Conservation (phyloP, 2,113 vertebrate species). For the Probosciger aterrimus region DNA sequence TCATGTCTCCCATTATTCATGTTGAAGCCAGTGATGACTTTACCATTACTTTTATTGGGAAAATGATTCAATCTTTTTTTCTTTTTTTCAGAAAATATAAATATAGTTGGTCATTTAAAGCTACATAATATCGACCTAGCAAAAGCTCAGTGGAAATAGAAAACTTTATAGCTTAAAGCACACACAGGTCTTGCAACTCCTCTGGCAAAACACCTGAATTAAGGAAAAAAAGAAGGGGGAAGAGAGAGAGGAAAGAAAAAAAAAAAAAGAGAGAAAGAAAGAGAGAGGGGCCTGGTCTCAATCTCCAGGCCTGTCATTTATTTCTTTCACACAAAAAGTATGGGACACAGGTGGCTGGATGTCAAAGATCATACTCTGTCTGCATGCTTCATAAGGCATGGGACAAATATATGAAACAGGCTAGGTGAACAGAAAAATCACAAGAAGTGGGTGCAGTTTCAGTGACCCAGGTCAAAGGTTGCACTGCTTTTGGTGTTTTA, state of each 20-base stretch:
- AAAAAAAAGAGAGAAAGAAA: background rate
- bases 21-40: background rate
- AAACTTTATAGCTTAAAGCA: constrained; percentile 11
- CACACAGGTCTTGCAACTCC: constrained; percentile 3
- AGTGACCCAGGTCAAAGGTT: constrained; percentile 70
- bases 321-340: constrained; percentile 75
- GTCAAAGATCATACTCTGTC: constrained; percentile 74
- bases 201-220: constrained; percentile 49
- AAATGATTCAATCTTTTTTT: background rate
- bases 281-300: constrained; percentile 20
- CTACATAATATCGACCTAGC: background rate
- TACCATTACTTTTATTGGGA: background rate
- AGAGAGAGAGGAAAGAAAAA: background rate
- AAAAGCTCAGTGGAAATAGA: background rate
- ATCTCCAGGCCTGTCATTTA: constrained; percentile 69
- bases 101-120: background rate
- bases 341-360: constrained; percentile 74
- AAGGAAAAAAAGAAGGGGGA: background rate
- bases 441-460: constrained; percentile 53
- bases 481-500: constrained; percentile 65
- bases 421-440: constrained; percentile 39
- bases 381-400: constrained; percentile 62
- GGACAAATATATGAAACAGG: constrained; percentile 55
- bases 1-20: background rate
- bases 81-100: background rate